Conservation (phyloP, 2,113 vertebrate species). For the Pteronura brasiliensis region DNA sequence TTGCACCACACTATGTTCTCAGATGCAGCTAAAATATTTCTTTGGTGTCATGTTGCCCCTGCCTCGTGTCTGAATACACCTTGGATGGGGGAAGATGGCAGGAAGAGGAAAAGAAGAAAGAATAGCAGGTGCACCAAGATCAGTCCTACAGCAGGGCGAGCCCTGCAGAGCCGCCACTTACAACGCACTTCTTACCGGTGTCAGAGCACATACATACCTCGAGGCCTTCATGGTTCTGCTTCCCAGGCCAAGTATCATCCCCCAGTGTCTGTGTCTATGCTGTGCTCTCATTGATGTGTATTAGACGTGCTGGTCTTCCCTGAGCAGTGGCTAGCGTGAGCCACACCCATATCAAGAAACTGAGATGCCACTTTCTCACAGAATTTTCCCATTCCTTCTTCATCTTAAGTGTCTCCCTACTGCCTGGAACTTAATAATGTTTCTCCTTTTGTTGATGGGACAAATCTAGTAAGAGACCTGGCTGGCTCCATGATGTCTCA, state of each 20-base stretch:
- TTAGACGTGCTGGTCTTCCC: slow-evolving; percentile 20
- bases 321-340: neutral
- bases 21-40: neutral
- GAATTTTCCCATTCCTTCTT: neutral
- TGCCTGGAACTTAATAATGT: neutral
- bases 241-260: slow-evolving; percentile 60
- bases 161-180: slow-evolving; percentile 46
- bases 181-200: slow-evolving; percentile 37
- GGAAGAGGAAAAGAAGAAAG: slow-evolving; percentile 29
- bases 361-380: neutral
- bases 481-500: neutral
- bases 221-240: slow-evolving; percentile 56
- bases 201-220: slow-evolving; percentile 61
- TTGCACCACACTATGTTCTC: neutral
- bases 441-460: neutral
- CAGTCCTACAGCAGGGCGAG: neutral
- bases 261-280: slow-evolving; percentile 32
- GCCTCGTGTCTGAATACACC: neutral
- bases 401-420: neutral
- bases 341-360: neutral
- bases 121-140: neutral
- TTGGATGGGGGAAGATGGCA: neutral
- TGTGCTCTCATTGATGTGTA: slow-evolving; percentile 42
- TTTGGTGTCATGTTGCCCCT: neutral
- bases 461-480: neutral